Evolutionary conservation across 2,797 vertebrate species (phyloP).

Genomic region (Eulemur mongoz): DNA sequence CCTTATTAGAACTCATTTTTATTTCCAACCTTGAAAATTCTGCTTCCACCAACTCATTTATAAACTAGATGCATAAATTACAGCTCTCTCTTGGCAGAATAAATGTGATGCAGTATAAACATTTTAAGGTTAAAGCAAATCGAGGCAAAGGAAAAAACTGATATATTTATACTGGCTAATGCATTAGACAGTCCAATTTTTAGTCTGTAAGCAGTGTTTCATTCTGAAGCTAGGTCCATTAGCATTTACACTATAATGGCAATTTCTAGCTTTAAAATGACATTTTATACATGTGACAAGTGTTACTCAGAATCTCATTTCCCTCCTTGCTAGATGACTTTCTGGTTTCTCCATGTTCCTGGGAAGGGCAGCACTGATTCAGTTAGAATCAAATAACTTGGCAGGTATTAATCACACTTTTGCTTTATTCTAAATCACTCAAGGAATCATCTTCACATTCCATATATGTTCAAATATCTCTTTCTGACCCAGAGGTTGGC

Average conservation of each 20-base stretch:
- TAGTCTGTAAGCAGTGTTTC: neutral
- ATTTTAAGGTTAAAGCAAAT: conserved; percentile 55
- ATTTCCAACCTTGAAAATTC: neutral
- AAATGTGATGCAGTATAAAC: neutral
- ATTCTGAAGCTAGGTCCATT: neutral
- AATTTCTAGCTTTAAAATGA: conserved; percentile 45
- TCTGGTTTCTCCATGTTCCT: neutral
- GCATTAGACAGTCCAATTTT: conserved; percentile 8
- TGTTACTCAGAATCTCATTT: neutral
- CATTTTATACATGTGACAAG: neutral
- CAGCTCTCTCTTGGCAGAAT: neutral
- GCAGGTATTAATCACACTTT: neutral
- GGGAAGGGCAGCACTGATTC: neutral
- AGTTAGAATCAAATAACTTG: neutral
- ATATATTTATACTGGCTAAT: neutral
- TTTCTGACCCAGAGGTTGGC: neutral
- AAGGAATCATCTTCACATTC: neutral
- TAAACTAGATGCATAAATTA: neutral
- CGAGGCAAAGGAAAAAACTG: neutral
- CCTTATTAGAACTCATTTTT: neutral
- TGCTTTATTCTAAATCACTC: neutral
- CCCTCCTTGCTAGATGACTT: neutral
- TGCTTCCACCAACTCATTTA: neutral
- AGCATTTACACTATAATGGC: neutral
- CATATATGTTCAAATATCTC: neutral